These are phyloP conservation scores for Eolophus roseicapilla DNA, from an alignment of 2,113 vertebrate genomes.

Conservation along the genomic window DNA sequence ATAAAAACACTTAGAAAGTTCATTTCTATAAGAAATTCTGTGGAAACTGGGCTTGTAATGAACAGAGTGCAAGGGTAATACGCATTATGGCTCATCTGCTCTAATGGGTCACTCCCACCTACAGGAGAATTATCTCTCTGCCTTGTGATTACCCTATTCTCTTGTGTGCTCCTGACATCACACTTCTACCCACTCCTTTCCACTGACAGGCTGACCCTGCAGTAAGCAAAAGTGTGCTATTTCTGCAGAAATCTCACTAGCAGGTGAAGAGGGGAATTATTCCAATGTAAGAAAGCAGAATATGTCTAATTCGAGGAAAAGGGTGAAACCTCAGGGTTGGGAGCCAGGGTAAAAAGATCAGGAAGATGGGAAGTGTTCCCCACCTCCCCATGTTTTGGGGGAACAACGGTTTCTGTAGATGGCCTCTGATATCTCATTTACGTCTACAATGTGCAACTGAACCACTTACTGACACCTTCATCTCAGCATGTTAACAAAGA, in stretches of 20 bases:
- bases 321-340: background rate
- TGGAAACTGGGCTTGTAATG: background rate
- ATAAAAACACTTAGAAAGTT: background rate
- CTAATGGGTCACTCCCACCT: background rate
- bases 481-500: background rate
- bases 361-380: background rate
- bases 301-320: background rate
- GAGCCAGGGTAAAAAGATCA: background rate
- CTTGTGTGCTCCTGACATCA: background rate
- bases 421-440: background rate
- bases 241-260: background rate
- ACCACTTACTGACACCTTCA: background rate
- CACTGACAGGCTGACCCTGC: background rate
- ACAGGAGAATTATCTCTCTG: background rate
- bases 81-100: background rate
- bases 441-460: background rate
- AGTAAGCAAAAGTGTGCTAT: background rate
- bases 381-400: background rate
- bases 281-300: background rate
- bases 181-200: background rate
- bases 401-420: background rate
- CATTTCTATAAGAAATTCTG: background rate
- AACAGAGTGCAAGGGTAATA: background rate
- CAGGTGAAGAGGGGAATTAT: fast-evolving
- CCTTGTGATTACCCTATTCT: background rate